Percentiles rank a stretch among this genome's conserved stretches.
Evolutionary conservation across 53 echinoderm and acorn worm genomes (phyloP).

Genomic region (Hippasteria phrygiana): DNA sequence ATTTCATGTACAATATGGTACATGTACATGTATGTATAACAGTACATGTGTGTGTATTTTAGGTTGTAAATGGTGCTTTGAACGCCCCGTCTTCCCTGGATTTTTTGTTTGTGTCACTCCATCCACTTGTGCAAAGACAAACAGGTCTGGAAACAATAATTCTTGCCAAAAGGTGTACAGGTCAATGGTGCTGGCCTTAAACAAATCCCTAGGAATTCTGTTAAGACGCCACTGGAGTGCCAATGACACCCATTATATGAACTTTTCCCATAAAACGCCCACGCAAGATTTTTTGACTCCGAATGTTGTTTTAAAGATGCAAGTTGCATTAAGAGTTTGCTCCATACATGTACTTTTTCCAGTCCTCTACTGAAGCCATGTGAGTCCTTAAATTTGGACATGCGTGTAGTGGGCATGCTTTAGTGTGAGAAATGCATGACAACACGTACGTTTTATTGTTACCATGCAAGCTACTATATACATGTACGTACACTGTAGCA

Average conservation of each 20-base stretch:
- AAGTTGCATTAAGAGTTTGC: too few species aligned
- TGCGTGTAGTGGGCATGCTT: too few species aligned
- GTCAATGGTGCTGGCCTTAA: background rate
- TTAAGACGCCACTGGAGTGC: background rate
- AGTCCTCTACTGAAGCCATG: too few species aligned
- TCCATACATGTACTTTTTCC: too few species aligned
- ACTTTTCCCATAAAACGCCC: background rate
- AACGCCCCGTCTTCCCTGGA: background rate
- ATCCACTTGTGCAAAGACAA: background rate
- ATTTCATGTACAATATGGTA: background rate
- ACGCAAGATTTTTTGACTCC: too few species aligned
- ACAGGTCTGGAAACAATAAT: background rate
- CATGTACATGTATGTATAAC: conserved; percentile 12
- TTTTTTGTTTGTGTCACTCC: background rate
- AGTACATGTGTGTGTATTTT: background rate
- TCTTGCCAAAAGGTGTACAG: background rate
- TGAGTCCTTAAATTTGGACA: too few species aligned
- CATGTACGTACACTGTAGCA: too few species aligned
- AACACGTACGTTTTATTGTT: too few species aligned
- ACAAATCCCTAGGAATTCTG: background rate
- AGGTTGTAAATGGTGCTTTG: background rate
- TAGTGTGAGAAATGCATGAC: too few species aligned
- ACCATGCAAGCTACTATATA: too few species aligned
- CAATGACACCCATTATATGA: background rate
- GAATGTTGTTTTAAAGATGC: too few species aligned